These are phyloP conservation scores for Botrylloides violaceus DNA, from an alignment of 23 tunicate species.

Conservation along the genomic window DNA sequence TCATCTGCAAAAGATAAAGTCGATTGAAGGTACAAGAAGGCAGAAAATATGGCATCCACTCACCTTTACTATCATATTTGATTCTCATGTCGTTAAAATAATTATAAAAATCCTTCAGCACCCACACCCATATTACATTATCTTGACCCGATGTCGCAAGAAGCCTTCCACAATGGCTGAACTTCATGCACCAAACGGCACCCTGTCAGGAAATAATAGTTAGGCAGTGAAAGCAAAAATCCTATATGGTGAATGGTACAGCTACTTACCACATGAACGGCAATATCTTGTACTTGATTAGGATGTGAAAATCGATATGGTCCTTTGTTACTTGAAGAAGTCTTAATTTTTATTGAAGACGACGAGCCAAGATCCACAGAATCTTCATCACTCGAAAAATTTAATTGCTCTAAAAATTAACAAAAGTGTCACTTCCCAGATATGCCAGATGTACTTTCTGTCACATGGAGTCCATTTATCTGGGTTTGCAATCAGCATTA, in stretches of 20 bases:
- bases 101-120: conserved; percentile 69
- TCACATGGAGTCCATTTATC: too few species aligned
- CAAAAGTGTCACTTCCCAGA: neutral
- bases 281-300: conserved; percentile 77
- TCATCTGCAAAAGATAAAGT: too few species aligned
- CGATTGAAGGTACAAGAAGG: too few species aligned
- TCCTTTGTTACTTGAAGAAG: conserved; percentile 74
- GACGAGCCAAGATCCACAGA: conserved; percentile 37
- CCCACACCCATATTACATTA: conserved; percentile 96
- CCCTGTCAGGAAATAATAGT: conserved; percentile 62
- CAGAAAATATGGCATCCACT: too few species aligned
- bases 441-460: too few species aligned
- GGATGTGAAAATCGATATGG: conserved; percentile 50
- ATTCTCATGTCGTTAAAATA: conserved; percentile 76
- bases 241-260: neutral
- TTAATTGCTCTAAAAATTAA: conserved; percentile 27
- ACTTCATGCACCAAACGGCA: conserved; percentile 98
- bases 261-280: conserved; percentile 82
- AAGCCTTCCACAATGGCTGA: conserved; percentile 88
- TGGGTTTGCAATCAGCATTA: too few species aligned
- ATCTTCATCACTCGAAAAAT: conserved; percentile 92
- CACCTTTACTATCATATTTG: conserved; percentile 77
- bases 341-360: conserved; percentile 48
- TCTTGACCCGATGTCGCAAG: conserved; percentile 94
- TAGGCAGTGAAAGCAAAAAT: neutral